A percentile compares a stretch with the other conserved stretches of the same genome.
These are phyloP conservation scores for Urosaurus nigricauda DNA, from an alignment of 2,797 vertebrate genomes.

Conservation along the genomic window DNA sequence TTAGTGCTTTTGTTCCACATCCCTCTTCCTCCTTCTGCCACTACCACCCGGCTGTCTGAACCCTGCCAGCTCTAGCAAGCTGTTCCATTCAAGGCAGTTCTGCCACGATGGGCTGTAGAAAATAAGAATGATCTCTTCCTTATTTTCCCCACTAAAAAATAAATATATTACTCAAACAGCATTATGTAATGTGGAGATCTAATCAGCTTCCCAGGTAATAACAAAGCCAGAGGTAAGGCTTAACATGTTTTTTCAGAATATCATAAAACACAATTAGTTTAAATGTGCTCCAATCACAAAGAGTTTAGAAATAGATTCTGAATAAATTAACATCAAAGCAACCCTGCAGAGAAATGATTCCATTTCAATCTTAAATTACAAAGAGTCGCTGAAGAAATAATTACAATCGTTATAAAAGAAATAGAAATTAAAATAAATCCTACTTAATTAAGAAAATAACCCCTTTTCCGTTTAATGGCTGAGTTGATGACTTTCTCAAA, in stretches of 20 bases:
- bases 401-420: constrained; percentile 25
- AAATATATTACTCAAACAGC: neutral
- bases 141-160: neutral
- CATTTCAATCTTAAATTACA: constrained; percentile 13
- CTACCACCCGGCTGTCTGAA: neutral
- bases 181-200: neutral
- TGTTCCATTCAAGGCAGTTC: neutral
- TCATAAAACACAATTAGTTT: constrained; percentile 13
- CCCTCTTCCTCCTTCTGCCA: neutral
- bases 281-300: constrained; percentile 19
- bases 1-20: constrained; percentile 10
- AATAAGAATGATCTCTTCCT: no score
- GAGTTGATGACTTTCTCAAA: neutral
- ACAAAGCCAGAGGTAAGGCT: neutral
- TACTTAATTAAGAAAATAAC: neutral
- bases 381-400: neutral
- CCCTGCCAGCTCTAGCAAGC: constrained; percentile 10
- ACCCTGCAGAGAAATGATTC: constrained; percentile 13
- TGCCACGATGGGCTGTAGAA: neutral
- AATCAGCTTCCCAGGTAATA: neutral
- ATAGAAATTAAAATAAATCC: constrained; percentile 24
- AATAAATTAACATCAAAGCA: constrained; percentile 28
- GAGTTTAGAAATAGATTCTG: constrained; percentile 18
- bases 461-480: neutral
- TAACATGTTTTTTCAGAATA: neutral